Evolutionary conservation across 1,140 invertebrate genomes (phyloP).

Genomic region (Vanessa tameamea): DNA sequence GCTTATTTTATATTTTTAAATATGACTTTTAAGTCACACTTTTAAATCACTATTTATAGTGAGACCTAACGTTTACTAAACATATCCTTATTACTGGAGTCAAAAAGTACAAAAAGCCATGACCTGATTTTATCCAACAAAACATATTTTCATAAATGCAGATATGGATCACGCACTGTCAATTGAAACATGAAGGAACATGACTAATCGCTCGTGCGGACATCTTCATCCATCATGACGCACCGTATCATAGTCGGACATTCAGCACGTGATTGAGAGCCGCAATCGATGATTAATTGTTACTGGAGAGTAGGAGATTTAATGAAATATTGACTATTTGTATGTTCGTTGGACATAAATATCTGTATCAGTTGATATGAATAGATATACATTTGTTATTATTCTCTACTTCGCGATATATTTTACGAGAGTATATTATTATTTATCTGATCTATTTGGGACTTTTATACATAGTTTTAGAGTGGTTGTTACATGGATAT

Average conservation of each 20-base stretch:
- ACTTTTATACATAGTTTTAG: too few species aligned
- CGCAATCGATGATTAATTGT: constrained; percentile 26
- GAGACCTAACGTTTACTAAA: too few species aligned
- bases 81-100: too few species aligned
- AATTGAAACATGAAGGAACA: constrained; percentile 15
- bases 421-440: too few species aligned
- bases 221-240: constrained; percentile 24
- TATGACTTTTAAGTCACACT: too few species aligned
- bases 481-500: too few species aligned
- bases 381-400: neutral
- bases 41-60: too few species aligned
- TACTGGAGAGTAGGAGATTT: neutral
- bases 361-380: neutral
- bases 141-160: neutral
- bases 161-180: constrained; percentile 13
- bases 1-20: too few species aligned
- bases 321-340: constrained; percentile 7
- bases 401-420: too few species aligned
- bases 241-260: constrained; percentile 24
- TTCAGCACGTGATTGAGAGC: constrained; percentile 25
- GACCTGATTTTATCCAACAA: too few species aligned
- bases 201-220: constrained; percentile 24
- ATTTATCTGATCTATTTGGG: too few species aligned
- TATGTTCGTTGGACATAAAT: neutral
- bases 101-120: too few species aligned